Evolutionary conservation across 2,888 invertebrate species (phyloP), one percentile per base, ranked within the genome.

Genomic region (Ornithoptera alexandrae): DNA sequence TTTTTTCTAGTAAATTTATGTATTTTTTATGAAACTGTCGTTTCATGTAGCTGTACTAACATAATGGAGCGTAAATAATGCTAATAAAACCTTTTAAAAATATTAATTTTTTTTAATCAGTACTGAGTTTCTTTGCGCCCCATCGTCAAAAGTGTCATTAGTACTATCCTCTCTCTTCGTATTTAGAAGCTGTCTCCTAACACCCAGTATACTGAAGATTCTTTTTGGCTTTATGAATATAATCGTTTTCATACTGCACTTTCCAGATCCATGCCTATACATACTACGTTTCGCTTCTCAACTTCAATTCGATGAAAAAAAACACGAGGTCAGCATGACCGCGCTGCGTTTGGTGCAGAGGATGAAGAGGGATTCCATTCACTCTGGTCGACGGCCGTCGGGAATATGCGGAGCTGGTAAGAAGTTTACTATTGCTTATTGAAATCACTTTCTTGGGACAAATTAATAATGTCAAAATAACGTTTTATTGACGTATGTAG

Each of bases 281-380:
- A 97, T 99, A 68, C 94, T 98, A 82, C 95, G 99, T 68, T 99
- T 99, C 89, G 98, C 99, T 42, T 96, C 97, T 73, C 96, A 97
- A 81, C 92, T 99, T 68, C 97, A 98, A 83, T 97, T 99, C 82
- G 98, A 96, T 0, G 95, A 96, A 0, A 98, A 98, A 88, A 97
- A 97, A 17, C 98, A 98, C 80, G 98, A 98, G 84, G 99, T 99
- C 7, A 96, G 97, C 68, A 97, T 97, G 94, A 98, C 99, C 2
- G 99, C 99, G 0, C 93, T 98, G 70, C 94, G 99, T 69, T 93
- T 99, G 72, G 98, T 99, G 30, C 97, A 98, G 88, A 94, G 99
- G 78, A 99, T 99, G 99, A 99, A 99, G 88, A 94, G 97, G 79
- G 99, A 99, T 88, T 99, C 98, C 85, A 97, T 99, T 86, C 98